Evolutionary conservation across 2,888 invertebrate species (phyloP).

Genomic region (Diadegma fenestrale): DNA sequence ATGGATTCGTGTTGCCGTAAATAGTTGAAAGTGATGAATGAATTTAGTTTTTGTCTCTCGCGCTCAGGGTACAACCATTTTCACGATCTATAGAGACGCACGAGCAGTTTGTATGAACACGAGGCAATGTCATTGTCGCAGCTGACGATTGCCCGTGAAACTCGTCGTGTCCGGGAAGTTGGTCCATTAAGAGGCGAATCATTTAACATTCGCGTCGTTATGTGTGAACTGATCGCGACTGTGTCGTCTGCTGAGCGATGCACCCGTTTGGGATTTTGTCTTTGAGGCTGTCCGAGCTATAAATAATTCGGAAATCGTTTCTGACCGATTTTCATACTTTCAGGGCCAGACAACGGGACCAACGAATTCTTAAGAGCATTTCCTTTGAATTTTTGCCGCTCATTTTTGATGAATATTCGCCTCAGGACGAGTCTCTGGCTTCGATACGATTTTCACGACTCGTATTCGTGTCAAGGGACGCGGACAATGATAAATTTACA

Average conservation of each 20-base stretch:
- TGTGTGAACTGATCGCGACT: slow-evolving; percentile 28
- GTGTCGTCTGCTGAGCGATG: slow-evolving; percentile 20
- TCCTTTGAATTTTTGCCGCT: too few relatives aligned
- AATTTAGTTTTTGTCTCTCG: slow-evolving; percentile 32
- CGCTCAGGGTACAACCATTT: slow-evolving; percentile 41
- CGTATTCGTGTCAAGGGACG: background rate
- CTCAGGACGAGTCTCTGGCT: background rate
- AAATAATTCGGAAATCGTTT: too few relatives aligned
- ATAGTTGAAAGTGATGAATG: slow-evolving; percentile 14
- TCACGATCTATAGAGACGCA: slow-evolving; percentile 24
- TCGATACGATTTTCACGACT: background rate
- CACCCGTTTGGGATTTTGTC: slow-evolving; percentile 25
- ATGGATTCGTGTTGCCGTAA: background rate
- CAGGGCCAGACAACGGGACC: too few relatives aligned
- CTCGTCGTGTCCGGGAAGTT: slow-evolving; percentile 84
- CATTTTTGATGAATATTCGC: too few relatives aligned
- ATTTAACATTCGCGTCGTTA: slow-evolving; percentile 79
- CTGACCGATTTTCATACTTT: too few relatives aligned
- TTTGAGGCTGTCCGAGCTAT: background rate
- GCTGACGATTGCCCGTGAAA: slow-evolving; percentile 81
- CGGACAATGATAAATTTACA: slow-evolving; percentile 3
- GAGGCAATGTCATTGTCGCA: slow-evolving; percentile 83
- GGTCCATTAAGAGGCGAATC: slow-evolving; percentile 78
- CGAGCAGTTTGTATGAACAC: slow-evolving; percentile 34
- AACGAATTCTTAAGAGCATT: too few relatives aligned